Conservation (phyloP, 92 coral and sea anemone genomes). For the Epizoanthus illoricatus region DNA sequence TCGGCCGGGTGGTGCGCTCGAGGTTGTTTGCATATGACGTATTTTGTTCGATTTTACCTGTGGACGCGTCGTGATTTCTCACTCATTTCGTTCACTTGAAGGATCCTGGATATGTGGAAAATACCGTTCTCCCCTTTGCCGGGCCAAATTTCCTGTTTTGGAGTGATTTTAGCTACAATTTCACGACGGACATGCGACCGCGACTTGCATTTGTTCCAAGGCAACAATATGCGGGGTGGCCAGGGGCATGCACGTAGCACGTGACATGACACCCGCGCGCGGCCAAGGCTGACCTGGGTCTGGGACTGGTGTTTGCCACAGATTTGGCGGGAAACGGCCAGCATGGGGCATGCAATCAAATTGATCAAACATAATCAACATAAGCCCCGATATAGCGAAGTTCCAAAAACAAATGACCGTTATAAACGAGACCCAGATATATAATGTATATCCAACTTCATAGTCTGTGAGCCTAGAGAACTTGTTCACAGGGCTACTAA, state of each 20-base stretch:
- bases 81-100: constrained; percentile 69
- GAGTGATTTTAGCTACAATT: constrained; percentile 98
- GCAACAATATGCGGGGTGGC: constrained; percentile 98
- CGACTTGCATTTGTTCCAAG: constrained; percentile 98
- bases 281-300: constrained; percentile 17
- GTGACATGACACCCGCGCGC: constrained; percentile 52
- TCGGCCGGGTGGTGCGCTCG: constrained; percentile 85
- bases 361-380: no score
- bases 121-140: constrained; percentile 75
- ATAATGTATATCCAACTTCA: no score
- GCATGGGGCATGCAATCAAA: no score
- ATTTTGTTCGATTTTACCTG: constrained; percentile 69
- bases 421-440: no score
- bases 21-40: constrained; percentile 83
- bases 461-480: no score
- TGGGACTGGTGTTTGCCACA: constrained; percentile 22
- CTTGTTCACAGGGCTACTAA: no score
- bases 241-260: constrained; percentile 76
- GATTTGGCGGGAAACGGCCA: no score
- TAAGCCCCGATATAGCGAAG: no score
- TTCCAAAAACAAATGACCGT: no score
- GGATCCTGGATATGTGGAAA: constrained; percentile 71
- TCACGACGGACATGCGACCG: constrained; percentile 99
- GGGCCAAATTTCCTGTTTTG: constrained; percentile 98
- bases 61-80: constrained; percentile 55